A percentile compares a stretch with the other conserved stretches of the same genome.
phyloP scores from a whole-genome alignment of 2,888 invertebrate genomes.

The Girardia tigrina region DNA sequence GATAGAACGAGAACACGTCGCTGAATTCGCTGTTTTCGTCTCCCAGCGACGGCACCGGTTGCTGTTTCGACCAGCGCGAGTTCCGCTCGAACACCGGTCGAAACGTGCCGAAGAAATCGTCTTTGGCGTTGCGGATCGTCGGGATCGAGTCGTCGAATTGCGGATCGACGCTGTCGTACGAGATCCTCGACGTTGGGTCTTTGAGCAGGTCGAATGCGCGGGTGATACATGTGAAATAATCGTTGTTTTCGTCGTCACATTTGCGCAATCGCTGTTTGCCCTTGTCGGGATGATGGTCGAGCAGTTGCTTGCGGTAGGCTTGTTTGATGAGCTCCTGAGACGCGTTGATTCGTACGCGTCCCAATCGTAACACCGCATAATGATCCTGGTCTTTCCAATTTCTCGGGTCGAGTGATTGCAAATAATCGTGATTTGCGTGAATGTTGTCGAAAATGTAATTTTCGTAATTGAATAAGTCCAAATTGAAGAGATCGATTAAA shows the following conservation, averaged over 20 bases:
- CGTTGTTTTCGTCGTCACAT: conserved; percentile 63
- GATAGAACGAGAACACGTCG: conserved; percentile 81
- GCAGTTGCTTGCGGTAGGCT: conserved; percentile 70
- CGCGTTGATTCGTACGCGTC: conserved; percentile 66
- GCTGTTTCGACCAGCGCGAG: conserved; percentile 73
- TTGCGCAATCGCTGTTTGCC: conserved; percentile 70
- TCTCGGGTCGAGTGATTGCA: conserved; percentile 70
- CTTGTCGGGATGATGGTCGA: conserved; percentile 95
- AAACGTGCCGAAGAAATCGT: conserved; percentile 60
- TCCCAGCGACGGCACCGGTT: conserved; percentile 69
- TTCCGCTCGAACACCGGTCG: conserved; percentile 53
- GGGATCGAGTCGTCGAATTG: conserved; percentile 78
- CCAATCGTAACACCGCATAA: conserved; percentile 81
- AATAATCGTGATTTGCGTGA: conserved; percentile 11
- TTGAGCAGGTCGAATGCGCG: conserved; percentile 84
- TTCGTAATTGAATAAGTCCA: neutral
- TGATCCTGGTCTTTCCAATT: conserved; percentile 97
- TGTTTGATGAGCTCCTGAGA: conserved; percentile 80
- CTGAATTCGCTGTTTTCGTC: conserved; percentile 64
- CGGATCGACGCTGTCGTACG: conserved; percentile 92
- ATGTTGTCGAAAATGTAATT: neutral
- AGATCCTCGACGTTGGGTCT: conserved; percentile 64
- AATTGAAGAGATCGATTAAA: neutral
- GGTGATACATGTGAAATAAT: conserved; percentile 95
- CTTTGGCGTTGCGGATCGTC: conserved; percentile 45